These are phyloP conservation scores for Myotis daubentonii DNA, from an alignment of 2,797 vertebrate genomes.

Conservation along the genomic window DNA sequence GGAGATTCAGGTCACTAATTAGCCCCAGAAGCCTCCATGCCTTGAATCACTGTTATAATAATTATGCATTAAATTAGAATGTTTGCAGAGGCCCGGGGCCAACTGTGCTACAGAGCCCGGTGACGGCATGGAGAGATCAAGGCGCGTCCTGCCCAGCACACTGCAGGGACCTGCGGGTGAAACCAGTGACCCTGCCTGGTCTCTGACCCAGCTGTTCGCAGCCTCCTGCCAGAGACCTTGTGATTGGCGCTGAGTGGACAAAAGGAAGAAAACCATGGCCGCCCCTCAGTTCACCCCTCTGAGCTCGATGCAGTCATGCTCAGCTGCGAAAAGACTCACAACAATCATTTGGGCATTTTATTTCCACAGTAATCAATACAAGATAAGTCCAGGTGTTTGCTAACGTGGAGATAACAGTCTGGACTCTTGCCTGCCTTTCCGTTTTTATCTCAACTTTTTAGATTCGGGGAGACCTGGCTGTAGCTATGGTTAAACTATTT, in stretches of 20 bases:
- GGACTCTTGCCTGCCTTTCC: background rate
- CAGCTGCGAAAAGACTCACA: background rate
- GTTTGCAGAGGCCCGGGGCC: slow-evolving; percentile 78
- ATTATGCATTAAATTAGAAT: slow-evolving; percentile 79
- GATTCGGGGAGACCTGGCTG: background rate
- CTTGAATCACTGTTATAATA: slow-evolving; percentile 77
- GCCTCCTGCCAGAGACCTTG: slow-evolving; percentile 18
- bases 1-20: slow-evolving; percentile 82
- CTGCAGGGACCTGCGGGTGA: slow-evolving; percentile 59
- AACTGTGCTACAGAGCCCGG: slow-evolving; percentile 70
- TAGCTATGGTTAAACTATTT: background rate
- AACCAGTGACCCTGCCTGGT: slow-evolving; percentile 67
- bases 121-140: slow-evolving; percentile 38
- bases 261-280: background rate
- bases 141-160: slow-evolving; percentile 52
- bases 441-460: slow-evolving; percentile 29
- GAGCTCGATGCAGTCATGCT: background rate
- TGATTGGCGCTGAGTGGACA: slow-evolving; percentile 23
- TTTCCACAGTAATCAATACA: background rate
- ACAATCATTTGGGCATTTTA: background rate
- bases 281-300: background rate
- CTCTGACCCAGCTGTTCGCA: slow-evolving; percentile 64
- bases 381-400: slow-evolving; percentile 34
- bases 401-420: background rate
- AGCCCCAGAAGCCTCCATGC: slow-evolving; percentile 82